Evolutionary conservation across 2,888 invertebrate genomes (phyloP).

Genomic region (Lamellibrachia satsuma): DNA sequence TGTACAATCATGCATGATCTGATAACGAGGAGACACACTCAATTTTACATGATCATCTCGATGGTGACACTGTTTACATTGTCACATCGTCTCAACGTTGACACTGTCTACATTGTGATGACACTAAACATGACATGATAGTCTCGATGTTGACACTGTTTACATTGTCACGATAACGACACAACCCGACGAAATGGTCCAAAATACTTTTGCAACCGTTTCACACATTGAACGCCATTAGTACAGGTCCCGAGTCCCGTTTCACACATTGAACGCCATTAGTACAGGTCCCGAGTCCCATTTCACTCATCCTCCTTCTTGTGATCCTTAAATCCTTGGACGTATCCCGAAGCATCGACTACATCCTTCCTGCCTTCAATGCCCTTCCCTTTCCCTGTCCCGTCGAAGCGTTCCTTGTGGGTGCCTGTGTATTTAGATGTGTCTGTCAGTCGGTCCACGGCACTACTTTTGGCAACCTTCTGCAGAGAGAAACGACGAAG

Average conservation of each 20-base stretch:
- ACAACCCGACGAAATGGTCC: not conserved
- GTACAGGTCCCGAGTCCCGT: no score
- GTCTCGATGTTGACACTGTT: not conserved
- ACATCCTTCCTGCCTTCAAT: slow-evolving; percentile 43
- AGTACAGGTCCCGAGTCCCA: not conserved
- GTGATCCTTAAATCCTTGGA: slow-evolving; percentile 41
- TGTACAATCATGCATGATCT: not conserved
- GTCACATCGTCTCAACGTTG: not conserved
- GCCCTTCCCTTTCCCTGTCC: slow-evolving; percentile 44
- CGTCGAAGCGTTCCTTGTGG: slow-evolving; percentile 48
- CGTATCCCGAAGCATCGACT: slow-evolving; percentile 39
- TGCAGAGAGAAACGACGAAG: slow-evolving; percentile 26
- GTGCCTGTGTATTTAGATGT: slow-evolving; percentile 45
- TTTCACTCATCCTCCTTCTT: not conserved
- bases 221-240: not conserved
- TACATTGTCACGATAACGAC: not conserved
- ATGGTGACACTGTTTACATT: no score
- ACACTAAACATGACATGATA: not conserved
- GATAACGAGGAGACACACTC: not conserved
- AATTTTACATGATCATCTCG: no score
- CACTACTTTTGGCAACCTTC: slow-evolving; percentile 38
- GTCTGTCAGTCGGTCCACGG: slow-evolving; percentile 46
- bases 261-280: not conserved
- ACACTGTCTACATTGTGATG: no score
- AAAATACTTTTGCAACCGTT: not conserved